These are phyloP conservation scores for Galendromus occidentalis DNA, from an alignment of 1,140 invertebrate genomes.

Conservation along the genomic window DNA sequence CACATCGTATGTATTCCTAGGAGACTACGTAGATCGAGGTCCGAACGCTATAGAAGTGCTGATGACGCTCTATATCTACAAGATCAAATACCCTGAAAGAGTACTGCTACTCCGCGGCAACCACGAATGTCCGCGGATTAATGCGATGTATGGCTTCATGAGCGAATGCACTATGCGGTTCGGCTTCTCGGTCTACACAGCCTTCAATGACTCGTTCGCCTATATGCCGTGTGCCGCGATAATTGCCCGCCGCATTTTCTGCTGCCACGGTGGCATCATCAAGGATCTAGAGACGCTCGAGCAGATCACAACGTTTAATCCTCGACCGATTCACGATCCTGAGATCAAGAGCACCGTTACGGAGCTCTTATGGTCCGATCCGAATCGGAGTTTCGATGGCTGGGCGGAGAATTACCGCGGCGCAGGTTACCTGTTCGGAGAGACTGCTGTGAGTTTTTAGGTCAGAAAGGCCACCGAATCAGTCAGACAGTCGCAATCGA, in stretches of 20 bases:
- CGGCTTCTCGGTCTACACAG: slow-evolving; percentile 22
- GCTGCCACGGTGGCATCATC: slow-evolving; percentile 33
- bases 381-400: slow-evolving; percentile 37
- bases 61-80: slow-evolving; percentile 38
- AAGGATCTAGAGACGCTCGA: slow-evolving; percentile 32
- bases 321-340: slow-evolving; percentile 29
- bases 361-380: slow-evolving; percentile 38
- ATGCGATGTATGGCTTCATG: slow-evolving; percentile 24
- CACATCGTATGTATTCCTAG: not conserved
- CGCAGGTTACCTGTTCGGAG: slow-evolving; percentile 22
- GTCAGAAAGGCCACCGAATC: no score
- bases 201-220: slow-evolving; percentile 17
- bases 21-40: slow-evolving; percentile 12
- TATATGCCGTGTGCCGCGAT: slow-evolving; percentile 14
- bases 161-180: no score
- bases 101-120: slow-evolving; percentile 70
- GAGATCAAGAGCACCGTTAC: slow-evolving; percentile 28
- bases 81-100: slow-evolving; percentile 89
- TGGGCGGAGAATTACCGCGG: slow-evolving; percentile 39
- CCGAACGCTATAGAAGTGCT: not conserved
- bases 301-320: slow-evolving; percentile 33
- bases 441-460: no score
- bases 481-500: no score
- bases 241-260: slow-evolving; percentile 26
- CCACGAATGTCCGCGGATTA: slow-evolving; percentile 44